These are phyloP conservation scores for Gila orcuttii DNA, from an alignment of 2,113 vertebrate species.

Conservation along the genomic window DNA sequence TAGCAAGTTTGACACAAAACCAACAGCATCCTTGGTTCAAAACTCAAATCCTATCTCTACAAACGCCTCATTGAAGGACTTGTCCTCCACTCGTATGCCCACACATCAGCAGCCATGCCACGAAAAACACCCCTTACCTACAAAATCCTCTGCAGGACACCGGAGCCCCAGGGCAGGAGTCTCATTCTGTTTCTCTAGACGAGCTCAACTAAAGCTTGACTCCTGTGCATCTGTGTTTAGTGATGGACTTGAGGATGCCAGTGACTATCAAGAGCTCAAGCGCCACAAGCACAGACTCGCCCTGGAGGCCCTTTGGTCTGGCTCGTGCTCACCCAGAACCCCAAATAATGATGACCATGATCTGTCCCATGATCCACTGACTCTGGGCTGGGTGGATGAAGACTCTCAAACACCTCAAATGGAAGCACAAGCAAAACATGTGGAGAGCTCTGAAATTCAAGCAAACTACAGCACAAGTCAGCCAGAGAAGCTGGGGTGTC, in stretches of 20 bases:
- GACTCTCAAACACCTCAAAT: slow-evolving; percentile 2
- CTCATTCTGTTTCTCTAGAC: slow-evolving; percentile 95
- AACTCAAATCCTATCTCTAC: slow-evolving; percentile 59
- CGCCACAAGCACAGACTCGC: slow-evolving; percentile 72
- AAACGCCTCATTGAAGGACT: slow-evolving; percentile 65
- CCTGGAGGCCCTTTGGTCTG: slow-evolving; percentile 63
- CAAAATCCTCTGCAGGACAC: slow-evolving; percentile 47
- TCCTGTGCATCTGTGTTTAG: slow-evolving; percentile 95
- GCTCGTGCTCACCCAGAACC: slow-evolving; percentile 55
- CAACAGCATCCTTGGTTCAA: neutral
- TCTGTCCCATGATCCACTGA: slow-evolving; percentile 24
- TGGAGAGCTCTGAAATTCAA: slow-evolving; percentile 35
- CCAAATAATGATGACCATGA: slow-evolving; percentile 48
- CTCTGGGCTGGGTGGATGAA: slow-evolving; percentile 9
- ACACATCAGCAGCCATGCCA: slow-evolving; percentile 46
- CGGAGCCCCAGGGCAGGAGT: slow-evolving; percentile 76
- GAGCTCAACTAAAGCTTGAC: slow-evolving; percentile 87
- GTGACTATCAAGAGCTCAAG: slow-evolving; percentile 71
- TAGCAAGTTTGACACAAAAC: slow-evolving; percentile 12
- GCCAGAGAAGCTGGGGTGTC: slow-evolving; percentile 24
- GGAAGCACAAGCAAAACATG: slow-evolving; percentile 36
- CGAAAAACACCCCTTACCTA: slow-evolving; percentile 25
- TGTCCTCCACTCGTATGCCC: slow-evolving; percentile 19
- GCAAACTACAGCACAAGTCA: slow-evolving; percentile 40
- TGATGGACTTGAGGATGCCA: slow-evolving; percentile 85